Conservation (phyloP, 2,888 invertebrate genomes). For the Melipona beecheii region DNA sequence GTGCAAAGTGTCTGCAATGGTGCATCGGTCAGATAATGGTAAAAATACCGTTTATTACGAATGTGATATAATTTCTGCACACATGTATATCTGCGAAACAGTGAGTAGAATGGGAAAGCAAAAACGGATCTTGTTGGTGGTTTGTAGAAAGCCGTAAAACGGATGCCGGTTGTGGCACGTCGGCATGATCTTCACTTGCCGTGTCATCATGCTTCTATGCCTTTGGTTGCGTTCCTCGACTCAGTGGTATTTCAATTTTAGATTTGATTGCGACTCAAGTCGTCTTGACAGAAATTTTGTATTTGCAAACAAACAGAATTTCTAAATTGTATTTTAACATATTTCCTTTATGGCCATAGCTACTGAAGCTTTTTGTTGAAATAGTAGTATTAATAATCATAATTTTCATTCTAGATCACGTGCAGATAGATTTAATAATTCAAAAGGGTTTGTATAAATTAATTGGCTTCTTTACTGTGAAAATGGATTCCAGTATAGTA, state of each 20-base stretch:
- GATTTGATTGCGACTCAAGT: too few relatives aligned
- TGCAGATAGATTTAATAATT: constrained; percentile 90
- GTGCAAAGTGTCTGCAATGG: constrained; percentile 56
- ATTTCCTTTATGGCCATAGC: too few relatives aligned
- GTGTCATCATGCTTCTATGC: too few relatives aligned
- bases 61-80: constrained; percentile 31
- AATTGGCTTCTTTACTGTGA: too few relatives aligned
- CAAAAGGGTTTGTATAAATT: constrained; percentile 87
- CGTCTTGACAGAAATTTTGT: neutral
- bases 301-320: too few relatives aligned
- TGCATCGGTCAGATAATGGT: constrained; percentile 45
- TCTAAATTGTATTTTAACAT: too few relatives aligned
- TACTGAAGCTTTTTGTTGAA: too few relatives aligned
- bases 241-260: constrained; percentile 86
- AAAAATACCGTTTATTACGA: constrained; percentile 54
- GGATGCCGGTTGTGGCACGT: constrained; percentile 98
- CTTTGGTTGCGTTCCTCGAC: too few relatives aligned
- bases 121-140: constrained; percentile 87
- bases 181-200: too few relatives aligned
- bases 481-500: too few relatives aligned
- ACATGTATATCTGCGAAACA: constrained; percentile 57
- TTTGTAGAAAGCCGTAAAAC: constrained; percentile 93
- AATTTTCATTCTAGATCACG: constrained; percentile 88
- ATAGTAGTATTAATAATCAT: constrained; percentile 4
- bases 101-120: constrained; percentile 78